Percentiles rank a stretch among this genome's conserved stretches.
Evolutionary conservation across 2,113 vertebrate genomes (phyloP).

Genomic region (Forbesichthys agassizii): DNA sequence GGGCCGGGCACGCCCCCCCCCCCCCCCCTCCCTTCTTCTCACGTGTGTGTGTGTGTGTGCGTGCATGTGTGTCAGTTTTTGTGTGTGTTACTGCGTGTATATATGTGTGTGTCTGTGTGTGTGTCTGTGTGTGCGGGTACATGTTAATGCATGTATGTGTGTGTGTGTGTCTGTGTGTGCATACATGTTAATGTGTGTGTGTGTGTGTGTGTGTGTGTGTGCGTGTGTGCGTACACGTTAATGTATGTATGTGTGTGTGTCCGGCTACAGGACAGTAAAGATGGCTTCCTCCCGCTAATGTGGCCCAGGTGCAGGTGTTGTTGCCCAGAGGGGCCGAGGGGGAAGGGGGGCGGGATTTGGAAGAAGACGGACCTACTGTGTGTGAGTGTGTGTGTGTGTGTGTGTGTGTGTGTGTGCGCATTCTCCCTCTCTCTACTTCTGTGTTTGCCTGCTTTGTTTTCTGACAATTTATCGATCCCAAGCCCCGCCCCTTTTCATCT

Average conservation of each 20-base stretch:
- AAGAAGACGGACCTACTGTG: neutral
- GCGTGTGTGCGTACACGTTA: too few relatives aligned
- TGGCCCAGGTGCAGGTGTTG: constrained; percentile 67
- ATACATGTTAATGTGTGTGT: neutral
- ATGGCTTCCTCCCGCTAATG: constrained; percentile 69
- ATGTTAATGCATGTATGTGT: constrained; percentile 16
- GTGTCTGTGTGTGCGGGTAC: constrained; percentile 34
- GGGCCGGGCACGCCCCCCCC: constrained; percentile 18
- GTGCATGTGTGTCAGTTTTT: too few relatives aligned
- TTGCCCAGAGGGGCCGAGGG: constrained; percentile 26
- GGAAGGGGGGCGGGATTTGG: neutral
- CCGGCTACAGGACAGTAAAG: constrained; percentile 61
- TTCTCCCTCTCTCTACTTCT: too few relatives aligned
- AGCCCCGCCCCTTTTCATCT: too few relatives aligned
- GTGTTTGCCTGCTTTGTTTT: too few relatives aligned
- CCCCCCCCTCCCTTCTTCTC: too few relatives aligned
- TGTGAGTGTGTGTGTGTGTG: neutral
- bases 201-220: neutral
- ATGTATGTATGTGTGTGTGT: neutral
- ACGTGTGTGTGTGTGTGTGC: too few relatives aligned
- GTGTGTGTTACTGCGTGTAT: too few relatives aligned
- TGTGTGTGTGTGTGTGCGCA: neutral
- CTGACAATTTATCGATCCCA: too few relatives aligned
- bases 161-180: constrained; percentile 4
- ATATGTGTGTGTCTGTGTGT: constrained; percentile 21